phyloP scores from a whole-genome alignment of 1,140 invertebrate species.

The Alviniconcha marisindica region DNA sequence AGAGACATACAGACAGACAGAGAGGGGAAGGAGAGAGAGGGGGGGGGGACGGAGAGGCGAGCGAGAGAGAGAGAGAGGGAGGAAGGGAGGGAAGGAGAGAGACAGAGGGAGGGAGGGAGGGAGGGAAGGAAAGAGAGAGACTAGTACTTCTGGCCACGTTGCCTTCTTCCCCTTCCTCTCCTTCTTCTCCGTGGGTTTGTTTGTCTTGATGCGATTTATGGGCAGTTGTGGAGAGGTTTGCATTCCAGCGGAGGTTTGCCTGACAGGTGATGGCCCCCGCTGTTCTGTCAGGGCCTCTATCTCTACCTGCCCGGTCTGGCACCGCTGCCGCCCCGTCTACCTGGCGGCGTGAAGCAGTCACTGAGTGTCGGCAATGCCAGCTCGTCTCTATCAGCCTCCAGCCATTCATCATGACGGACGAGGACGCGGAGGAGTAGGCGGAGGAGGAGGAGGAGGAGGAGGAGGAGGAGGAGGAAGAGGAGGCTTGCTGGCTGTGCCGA shows the following conservation, averaged over 20 bases:
- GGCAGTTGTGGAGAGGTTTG: conserved; percentile 15
- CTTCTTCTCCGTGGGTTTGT: not conserved
- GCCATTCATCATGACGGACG: too few species aligned
- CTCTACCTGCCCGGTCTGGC: not conserved
- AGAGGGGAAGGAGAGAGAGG: not conserved
- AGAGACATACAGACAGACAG: not conserved
- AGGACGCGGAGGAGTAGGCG: too few species aligned
- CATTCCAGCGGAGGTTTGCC: not conserved
- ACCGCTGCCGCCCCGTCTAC: not conserved
- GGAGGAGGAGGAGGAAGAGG: not conserved
- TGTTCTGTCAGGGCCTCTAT: conserved; percentile 1
- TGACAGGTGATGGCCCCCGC: conserved; percentile 31
- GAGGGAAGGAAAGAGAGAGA: not conserved
- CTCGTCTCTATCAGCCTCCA: too few species aligned
- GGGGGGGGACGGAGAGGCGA: not conserved
- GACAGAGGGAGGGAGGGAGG: not conserved
- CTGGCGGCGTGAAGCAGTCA: not conserved
- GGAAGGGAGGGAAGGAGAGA: not conserved
- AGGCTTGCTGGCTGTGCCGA: not conserved
- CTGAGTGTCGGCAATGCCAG: too few species aligned
- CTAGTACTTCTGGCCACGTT: not conserved
- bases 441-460: too few species aligned
- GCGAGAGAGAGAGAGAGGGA: not conserved
- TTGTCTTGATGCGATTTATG: not conserved
- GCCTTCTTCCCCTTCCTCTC: not conserved